Conservation (phyloP, 2,113 vertebrate genomes). For the Microtus montanus region DNA sequence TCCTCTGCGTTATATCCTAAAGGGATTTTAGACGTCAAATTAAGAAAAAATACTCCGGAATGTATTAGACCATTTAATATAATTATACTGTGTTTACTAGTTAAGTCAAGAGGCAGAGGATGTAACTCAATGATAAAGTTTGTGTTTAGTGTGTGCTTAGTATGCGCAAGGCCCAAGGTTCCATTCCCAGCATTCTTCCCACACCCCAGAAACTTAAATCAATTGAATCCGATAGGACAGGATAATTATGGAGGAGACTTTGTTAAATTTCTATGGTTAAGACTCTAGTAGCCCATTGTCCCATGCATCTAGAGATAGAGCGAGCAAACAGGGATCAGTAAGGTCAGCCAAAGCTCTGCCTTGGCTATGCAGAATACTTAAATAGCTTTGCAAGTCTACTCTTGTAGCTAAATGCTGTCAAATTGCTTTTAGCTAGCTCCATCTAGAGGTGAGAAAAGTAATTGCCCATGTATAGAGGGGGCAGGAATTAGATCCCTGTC, state of each 20-base stretch:
- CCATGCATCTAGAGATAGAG: not conserved
- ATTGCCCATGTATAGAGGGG: not conserved
- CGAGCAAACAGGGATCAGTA: not conserved
- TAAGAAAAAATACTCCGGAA: too few relatives aligned
- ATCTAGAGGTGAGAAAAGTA: conserved; percentile 64
- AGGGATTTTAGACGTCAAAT: too few relatives aligned
- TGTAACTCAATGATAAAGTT: too few relatives aligned
- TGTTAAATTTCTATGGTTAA: not conserved
- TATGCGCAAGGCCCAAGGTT: too few relatives aligned
- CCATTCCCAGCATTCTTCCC: too few relatives aligned
- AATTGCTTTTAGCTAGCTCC: conserved; percentile 57
- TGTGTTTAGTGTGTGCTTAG: too few relatives aligned
- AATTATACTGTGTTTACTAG: too few relatives aligned
- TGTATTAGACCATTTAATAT: too few relatives aligned
- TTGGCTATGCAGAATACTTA: not conserved
- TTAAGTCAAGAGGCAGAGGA: too few relatives aligned
- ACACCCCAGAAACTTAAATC: too few relatives aligned
- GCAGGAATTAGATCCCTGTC: not conserved
- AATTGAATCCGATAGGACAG: too few relatives aligned
- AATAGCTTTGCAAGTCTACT: not conserved
- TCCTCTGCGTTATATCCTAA: too few relatives aligned
- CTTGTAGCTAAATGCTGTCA: not conserved
- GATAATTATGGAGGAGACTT: not conserved
- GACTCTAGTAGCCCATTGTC: not conserved
- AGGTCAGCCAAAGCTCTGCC: not conserved